phyloP scores from a whole-genome alignment of 2,888 invertebrate species.

The Coremacera marginata region DNA sequence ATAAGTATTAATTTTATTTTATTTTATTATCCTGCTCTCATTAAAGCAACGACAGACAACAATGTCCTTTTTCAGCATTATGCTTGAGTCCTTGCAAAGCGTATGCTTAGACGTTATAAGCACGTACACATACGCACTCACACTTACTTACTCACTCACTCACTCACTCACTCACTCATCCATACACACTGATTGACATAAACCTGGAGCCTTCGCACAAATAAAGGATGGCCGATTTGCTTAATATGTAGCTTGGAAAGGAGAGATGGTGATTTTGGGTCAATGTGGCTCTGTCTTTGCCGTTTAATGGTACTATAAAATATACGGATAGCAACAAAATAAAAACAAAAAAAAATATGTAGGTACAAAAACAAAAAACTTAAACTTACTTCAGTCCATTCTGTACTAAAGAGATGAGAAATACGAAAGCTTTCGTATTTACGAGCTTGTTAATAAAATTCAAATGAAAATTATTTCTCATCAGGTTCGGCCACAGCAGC shows the following conservation, averaged over 20 bases:
- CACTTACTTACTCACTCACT: not conserved
- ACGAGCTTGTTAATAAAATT: not conserved
- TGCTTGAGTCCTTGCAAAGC: too few relatives aligned
- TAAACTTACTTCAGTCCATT: not conserved
- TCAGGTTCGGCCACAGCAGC: not conserved
- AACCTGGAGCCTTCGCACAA: not conserved
- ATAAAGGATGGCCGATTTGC: not conserved
- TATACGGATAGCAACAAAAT: not conserved
- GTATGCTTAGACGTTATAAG: too few relatives aligned
- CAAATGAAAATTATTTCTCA: not conserved
- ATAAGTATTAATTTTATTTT: too few relatives aligned
- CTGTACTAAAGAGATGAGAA: constrained; percentile 9
- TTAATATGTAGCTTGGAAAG: too few relatives aligned
- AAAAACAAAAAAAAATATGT: not conserved
- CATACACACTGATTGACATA: not conserved
- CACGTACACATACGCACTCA: too few relatives aligned
- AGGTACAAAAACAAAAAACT: not conserved
- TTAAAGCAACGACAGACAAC: too few relatives aligned
- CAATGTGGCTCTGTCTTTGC: too few relatives aligned
- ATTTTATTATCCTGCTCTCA: too few relatives aligned
- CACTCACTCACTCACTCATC: not conserved
- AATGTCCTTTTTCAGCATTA: too few relatives aligned
- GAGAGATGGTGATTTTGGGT: too few relatives aligned
- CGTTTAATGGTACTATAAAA: too few relatives aligned
- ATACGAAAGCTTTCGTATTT: constrained; percentile 15